Base-by-base conservation (phyloP, 2,888 invertebrate genomes). In the Euphydryas editha region DNA sequence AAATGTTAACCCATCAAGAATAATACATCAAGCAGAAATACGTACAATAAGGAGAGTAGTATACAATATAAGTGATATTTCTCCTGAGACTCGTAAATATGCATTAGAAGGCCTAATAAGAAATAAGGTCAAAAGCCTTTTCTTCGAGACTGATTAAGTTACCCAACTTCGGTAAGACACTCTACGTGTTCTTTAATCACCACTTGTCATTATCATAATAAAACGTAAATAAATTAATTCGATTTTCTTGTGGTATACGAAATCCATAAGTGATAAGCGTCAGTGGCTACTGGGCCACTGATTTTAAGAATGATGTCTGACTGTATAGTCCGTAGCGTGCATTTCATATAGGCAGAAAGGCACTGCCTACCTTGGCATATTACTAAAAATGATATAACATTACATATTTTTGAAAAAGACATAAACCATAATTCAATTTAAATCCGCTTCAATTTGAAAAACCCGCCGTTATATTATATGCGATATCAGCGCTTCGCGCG, bases 151-250 rank as follows among this genome's bases (percentile, higher is more conserved):
- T 51, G 21, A 7, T 51, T 24, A 51, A 51, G 24, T 51, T 7
- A 20, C 20, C 13, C 20, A 47, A 7, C 24, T 51, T 51, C 6
- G 6, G 15, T 51, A 24, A 24, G 49, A 51, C 15, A 21, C 49
- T 21, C 7, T n/a, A n/a, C 21, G 39, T 36, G 17, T 47, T 13
- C 62, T 62, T 65, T 62, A 65, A 56, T 68, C 62, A 59, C 62
- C 62, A 65, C 68, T 65, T 65, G 59, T 68, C 68, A 68, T 65
- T 59, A 62, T 59, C 65, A 59, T 65, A 65, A 56, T 58, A 54
- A 55, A 44, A 62, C 39, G 36, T 39, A 49, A 21, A 30, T 46
- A 62, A 54, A 68, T 65, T 65, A 62, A 56, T 68, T 62, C 68
- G 59, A 21, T 51, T 56, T 39, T 62, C 42, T 65, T 37, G 17